Percentiles rank a stretch among this genome's conserved stretches.
Conservation (phyloP, 2,797 vertebrate genomes). For the Numenius phaeopus region DNA sequence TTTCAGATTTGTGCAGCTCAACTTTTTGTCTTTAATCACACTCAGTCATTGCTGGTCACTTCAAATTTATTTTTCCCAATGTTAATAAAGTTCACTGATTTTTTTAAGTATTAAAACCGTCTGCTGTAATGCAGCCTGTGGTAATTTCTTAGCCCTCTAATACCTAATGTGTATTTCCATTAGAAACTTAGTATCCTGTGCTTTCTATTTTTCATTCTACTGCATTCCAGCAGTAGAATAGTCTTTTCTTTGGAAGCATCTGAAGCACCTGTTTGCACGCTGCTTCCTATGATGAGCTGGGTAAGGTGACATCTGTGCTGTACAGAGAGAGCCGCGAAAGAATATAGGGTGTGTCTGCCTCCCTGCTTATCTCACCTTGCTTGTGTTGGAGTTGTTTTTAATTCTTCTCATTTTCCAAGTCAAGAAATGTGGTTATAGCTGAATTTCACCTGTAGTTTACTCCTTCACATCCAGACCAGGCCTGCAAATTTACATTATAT, state of each 20-base stretch:
- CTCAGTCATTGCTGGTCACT: background rate
- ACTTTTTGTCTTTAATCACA: background rate
- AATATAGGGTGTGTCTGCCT: background rate
- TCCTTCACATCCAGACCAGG: background rate
- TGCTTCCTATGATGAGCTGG: background rate
- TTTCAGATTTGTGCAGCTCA: background rate
- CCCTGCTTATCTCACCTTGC: background rate
- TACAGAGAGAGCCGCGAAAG: background rate
- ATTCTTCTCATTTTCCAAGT: background rate
- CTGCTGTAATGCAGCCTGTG: background rate
- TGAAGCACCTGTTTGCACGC: background rate
- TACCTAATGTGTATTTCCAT: background rate
- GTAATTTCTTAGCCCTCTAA: background rate
- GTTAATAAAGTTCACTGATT: background rate
- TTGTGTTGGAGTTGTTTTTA: background rate
- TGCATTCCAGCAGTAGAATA: background rate
- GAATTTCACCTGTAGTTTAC: background rate
- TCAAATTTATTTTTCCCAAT: background rate
- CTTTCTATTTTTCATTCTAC: background rate
- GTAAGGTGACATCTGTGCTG: slow-evolving; percentile 10
- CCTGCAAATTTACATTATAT: background rate
- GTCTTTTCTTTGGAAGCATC: background rate
- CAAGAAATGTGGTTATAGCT: background rate
- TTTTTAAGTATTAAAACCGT: background rate
- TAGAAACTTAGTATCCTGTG: background rate